Conservation (phyloP, 2,888 invertebrate species). For the Andrena dorsata region DNA sequence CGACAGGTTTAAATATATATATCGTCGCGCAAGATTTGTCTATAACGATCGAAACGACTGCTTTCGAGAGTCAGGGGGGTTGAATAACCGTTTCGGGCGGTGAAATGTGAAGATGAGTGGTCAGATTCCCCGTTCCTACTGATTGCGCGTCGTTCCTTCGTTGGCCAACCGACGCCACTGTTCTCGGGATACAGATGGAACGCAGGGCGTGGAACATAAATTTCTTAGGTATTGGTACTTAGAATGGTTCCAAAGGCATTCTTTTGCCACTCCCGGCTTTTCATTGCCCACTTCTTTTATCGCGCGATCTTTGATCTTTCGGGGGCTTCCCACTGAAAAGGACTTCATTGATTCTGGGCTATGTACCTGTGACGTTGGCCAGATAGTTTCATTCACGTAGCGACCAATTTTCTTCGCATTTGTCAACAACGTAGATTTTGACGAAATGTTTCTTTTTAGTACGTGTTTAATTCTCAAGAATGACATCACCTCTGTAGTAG, state of each 20-base stretch:
- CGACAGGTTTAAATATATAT: slow-evolving; percentile 17
- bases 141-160: slow-evolving; percentile 43
- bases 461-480: too few species aligned
- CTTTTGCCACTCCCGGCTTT: slow-evolving; percentile 29
- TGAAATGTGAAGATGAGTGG: slow-evolving; percentile 58
- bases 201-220: slow-evolving; percentile 51
- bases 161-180: slow-evolving; percentile 16
- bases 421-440: too few species aligned
- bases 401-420: neutral
- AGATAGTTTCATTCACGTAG: slow-evolving; percentile 14
- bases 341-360: neutral
- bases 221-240: slow-evolving; percentile 47
- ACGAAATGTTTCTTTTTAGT: too few species aligned
- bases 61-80: slow-evolving; percentile 29
- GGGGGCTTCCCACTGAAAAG: neutral
- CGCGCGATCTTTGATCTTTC: neutral
- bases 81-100: slow-evolving; percentile 43
- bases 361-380: neutral
- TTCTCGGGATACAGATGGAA: slow-evolving; percentile 1
- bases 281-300: slow-evolving; percentile 22
- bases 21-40: slow-evolving; percentile 22
- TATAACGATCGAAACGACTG: slow-evolving; percentile 36
- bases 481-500: too few species aligned
- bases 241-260: slow-evolving; percentile 18
- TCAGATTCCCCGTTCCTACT: slow-evolving; percentile 25